phyloP scores from a whole-genome alignment of 2,113 vertebrate species.

The Cottus gobio region DNA sequence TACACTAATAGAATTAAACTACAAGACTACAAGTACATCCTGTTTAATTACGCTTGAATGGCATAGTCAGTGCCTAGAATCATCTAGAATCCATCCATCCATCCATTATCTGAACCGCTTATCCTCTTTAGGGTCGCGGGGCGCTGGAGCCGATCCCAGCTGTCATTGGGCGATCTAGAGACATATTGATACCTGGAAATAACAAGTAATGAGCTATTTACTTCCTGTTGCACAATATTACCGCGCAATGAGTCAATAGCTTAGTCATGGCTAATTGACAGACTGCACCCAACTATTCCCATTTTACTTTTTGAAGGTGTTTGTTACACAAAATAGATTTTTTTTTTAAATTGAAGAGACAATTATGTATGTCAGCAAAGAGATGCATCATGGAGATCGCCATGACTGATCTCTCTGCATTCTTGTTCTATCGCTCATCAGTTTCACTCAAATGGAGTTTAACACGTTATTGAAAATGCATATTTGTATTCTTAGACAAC shows the following conservation, averaged over 20 bases:
- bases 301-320: too few relatives aligned
- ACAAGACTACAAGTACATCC: neutral
- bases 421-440: neutral
- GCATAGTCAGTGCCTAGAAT: neutral
- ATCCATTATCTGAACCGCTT: too few relatives aligned
- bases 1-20: neutral
- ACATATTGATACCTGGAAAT: neutral
- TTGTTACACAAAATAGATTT: too few relatives aligned
- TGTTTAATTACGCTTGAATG: neutral
- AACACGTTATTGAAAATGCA: neutral
- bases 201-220: neutral
- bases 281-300: too few relatives aligned
- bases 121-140: too few relatives aligned
- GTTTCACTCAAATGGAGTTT: constrained; percentile 1
- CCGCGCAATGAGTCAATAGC: neutral
- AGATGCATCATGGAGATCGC: neutral
- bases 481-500: neutral
- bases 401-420: neutral
- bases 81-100: too few relatives aligned
- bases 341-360: too few relatives aligned
- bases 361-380: neutral
- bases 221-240: neutral
- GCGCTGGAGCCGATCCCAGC: too few relatives aligned
- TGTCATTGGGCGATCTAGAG: too few relatives aligned
- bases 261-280: neutral